Percentiles rank a stretch among this genome's conserved stretches.
Evolutionary conservation across 2,888 invertebrate species (phyloP).

Genomic region (Troides helena): DNA sequence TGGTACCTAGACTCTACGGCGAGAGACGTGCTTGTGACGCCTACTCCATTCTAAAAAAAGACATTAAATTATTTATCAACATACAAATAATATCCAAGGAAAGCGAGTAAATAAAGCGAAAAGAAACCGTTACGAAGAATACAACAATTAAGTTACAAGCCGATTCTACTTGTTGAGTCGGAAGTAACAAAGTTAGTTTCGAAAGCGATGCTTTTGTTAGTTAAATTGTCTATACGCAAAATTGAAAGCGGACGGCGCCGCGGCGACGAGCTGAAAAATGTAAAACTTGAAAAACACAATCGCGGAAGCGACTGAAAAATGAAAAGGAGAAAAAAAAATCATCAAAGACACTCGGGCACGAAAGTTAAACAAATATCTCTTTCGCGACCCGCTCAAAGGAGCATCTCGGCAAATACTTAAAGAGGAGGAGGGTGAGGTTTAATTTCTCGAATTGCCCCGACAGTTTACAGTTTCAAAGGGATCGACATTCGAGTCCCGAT

Average conservation of each 20-base stretch:
- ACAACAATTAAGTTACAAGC: too few species aligned
- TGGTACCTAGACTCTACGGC: too few species aligned
- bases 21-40: too few species aligned
- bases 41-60: too few species aligned
- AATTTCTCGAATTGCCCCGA: constrained; percentile 38
- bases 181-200: constrained; percentile 1
- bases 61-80: too few species aligned
- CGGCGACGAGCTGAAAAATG: constrained; percentile 7
- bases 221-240: constrained; percentile 12
- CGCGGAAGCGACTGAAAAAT: constrained; percentile 41
- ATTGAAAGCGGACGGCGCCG: constrained; percentile 8
- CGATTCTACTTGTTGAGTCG: too few species aligned
- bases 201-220: background rate
- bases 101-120: too few species aligned
- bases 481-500: constrained; percentile 15
- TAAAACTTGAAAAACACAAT: constrained; percentile 12
- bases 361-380: constrained; percentile 32
- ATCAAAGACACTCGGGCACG: constrained; percentile 29
- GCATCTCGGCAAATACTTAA: constrained; percentile 37
- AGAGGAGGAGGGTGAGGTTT: constrained; percentile 32
- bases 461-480: constrained; percentile 37
- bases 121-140: too few species aligned
- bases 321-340: constrained; percentile 30
- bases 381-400: constrained; percentile 31
- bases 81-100: too few species aligned